phyloP scores from a whole-genome alignment of 2,113 vertebrate species.

The Atrichornis clamosus region DNA sequence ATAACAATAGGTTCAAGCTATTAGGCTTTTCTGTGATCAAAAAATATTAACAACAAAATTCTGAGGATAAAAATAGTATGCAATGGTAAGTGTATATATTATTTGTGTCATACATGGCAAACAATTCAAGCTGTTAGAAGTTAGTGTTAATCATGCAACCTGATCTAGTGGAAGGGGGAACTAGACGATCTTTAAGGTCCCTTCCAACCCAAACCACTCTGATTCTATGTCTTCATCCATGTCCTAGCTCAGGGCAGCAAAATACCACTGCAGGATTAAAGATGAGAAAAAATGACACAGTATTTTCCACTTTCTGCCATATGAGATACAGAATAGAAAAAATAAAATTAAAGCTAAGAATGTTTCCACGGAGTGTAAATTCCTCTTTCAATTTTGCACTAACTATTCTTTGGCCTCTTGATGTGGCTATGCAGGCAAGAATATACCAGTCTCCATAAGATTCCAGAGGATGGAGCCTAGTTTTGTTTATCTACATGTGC shows the following conservation, averaged over 20 bases:
- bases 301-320: neutral
- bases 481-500: neutral
- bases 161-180: neutral
- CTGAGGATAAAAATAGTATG: neutral
- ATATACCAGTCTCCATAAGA: neutral
- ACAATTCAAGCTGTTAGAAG: neutral
- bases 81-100: neutral
- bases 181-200: neutral
- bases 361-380: neutral
- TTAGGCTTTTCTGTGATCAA: neutral
- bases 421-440: neutral
- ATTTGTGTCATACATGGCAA: neutral
- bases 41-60: neutral
- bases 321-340: neutral
- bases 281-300: neutral
- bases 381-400: neutral
- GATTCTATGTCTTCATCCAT: neutral
- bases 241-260: neutral
- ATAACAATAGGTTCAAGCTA: neutral
- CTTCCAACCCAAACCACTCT: neutral
- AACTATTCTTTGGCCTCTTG: neutral
- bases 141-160: neutral
- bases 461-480: neutral
- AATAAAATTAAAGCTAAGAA: neutral
- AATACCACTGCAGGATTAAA: neutral